phyloP scores from a whole-genome alignment of 2,888 invertebrate species.

The Atherix ibis region DNA sequence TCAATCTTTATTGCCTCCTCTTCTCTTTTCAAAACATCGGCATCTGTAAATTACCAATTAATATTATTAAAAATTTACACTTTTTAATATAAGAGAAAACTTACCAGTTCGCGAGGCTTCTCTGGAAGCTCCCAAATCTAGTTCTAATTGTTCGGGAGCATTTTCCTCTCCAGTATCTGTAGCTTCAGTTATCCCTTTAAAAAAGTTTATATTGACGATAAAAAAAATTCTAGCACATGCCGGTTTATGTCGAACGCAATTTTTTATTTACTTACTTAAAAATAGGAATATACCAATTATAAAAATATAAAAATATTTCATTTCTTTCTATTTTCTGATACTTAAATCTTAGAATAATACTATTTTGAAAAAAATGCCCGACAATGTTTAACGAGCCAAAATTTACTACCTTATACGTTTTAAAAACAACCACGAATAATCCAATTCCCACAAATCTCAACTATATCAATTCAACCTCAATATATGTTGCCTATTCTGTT shows the following conservation, averaged over 20 bases:
- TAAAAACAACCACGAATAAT: constrained; percentile 2
- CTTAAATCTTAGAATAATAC: no score
- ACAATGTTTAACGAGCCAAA: no score
- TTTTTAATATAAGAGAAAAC: constrained; percentile 7
- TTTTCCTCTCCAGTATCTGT: constrained; percentile 15
- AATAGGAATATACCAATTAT: constrained; percentile 31
- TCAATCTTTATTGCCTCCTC: constrained; percentile 94
- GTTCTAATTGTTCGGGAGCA: constrained; percentile 45
- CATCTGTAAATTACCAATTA: constrained; percentile 40
- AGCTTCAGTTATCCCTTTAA: constrained; percentile 20
- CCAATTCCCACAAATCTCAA: constrained; percentile 4
- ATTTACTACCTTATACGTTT: no score
- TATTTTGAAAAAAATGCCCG: no score
- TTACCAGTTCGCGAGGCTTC: constrained; percentile 82
- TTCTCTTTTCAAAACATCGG: constrained; percentile 78
- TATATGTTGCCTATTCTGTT: no score
- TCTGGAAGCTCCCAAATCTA: constrained; percentile 64
- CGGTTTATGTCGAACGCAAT: neutral
- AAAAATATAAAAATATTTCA: constrained; percentile 34
- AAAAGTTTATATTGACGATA: neutral
- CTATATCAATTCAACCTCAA: constrained; percentile 1
- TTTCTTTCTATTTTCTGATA: no score
- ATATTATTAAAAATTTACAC: neutral
- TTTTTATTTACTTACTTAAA: constrained; percentile 27
- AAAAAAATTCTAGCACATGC: neutral